A percentile compares a stretch with the other conserved stretches of the same genome.
phyloP scores from a whole-genome alignment of 1,140 invertebrate genomes.

The Drosophila pruinosa region DNA sequence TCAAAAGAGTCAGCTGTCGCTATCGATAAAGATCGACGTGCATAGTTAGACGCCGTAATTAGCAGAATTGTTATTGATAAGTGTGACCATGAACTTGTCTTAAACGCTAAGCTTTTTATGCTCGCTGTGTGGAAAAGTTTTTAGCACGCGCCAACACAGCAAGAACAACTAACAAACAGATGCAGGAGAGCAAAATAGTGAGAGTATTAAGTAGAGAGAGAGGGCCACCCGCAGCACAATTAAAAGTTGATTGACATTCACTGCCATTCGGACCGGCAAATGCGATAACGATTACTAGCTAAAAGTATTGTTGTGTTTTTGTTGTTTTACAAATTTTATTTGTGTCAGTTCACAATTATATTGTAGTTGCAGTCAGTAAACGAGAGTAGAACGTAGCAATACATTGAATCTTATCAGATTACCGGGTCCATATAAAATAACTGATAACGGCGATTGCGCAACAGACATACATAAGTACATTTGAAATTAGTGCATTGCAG shows the following conservation, averaged over 20 bases:
- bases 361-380: background rate
- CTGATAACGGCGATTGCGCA: constrained; percentile 68
- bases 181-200: background rate
- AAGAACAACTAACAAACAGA: constrained; percentile 20
- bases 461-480: constrained; percentile 30
- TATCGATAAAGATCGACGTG: constrained; percentile 43
- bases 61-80: constrained; percentile 11
- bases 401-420: constrained; percentile 51
- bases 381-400: constrained; percentile 20
- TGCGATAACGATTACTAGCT: constrained; percentile 65
- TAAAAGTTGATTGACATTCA: constrained; percentile 35
- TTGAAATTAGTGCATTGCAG: constrained; percentile 25
- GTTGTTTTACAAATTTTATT: background rate
- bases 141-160: constrained; percentile 22
- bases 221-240: constrained; percentile 8
- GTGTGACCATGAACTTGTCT: constrained; percentile 56
- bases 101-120: constrained; percentile 8
- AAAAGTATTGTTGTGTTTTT: constrained; percentile 10
- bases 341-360: constrained; percentile 8
- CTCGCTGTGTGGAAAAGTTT: constrained; percentile 46
- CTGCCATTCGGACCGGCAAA: constrained; percentile 13
- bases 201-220: constrained; percentile 6
- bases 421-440: constrained; percentile 18
- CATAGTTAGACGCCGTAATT: background rate
- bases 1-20: constrained; percentile 29